Evolutionary conservation across 2,888 invertebrate species (phyloP).

Genomic region (Taphrorychus bicolor): DNA sequence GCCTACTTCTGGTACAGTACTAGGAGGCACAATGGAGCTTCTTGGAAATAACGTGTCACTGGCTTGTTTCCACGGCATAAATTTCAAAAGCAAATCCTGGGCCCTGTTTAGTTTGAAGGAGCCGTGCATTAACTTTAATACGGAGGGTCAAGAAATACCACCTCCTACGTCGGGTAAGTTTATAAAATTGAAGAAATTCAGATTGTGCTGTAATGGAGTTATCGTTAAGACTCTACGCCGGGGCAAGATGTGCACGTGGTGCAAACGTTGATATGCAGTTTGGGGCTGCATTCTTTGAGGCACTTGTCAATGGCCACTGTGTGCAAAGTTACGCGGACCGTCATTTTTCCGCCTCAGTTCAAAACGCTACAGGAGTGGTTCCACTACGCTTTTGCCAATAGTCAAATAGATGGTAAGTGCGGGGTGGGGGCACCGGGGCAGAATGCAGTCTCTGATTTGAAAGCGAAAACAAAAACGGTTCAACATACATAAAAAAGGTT

Average conservation of each 20-base stretch:
- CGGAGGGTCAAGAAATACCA: slow-evolving; percentile 88
- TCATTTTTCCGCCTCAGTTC: slow-evolving; percentile 95
- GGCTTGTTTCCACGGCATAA: slow-evolving; percentile 97
- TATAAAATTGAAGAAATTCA: too few relatives aligned
- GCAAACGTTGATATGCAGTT: slow-evolving; percentile 87
- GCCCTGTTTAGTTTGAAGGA: slow-evolving; percentile 93
- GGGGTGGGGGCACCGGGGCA: too few relatives aligned
- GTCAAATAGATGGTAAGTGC: slow-evolving; percentile 91
- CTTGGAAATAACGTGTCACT: slow-evolving; percentile 90
- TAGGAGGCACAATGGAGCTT: slow-evolving; percentile 83
- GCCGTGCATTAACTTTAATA: slow-evolving; percentile 90
- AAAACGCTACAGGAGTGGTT: slow-evolving; percentile 96
- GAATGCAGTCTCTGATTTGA: too few relatives aligned
- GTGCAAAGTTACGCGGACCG: slow-evolving; percentile 88
- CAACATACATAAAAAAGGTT: too few relatives aligned
- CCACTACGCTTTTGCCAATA: slow-evolving; percentile 93
- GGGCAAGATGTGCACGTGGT: slow-evolving; percentile 80
- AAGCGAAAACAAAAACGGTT: too few relatives aligned
- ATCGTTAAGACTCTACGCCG: slow-evolving; percentile 48
- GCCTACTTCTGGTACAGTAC: slow-evolving; percentile 76
- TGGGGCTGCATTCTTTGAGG: slow-evolving; percentile 76
- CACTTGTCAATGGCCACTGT: slow-evolving; percentile 75
- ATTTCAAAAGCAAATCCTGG: slow-evolving; percentile 96
- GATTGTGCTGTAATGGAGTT: background rate
- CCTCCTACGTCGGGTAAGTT: slow-evolving; percentile 61